These are phyloP conservation scores for Dascyllus trimaculatus DNA, from an alignment of 2,113 vertebrate species.

Conservation along the genomic window DNA sequence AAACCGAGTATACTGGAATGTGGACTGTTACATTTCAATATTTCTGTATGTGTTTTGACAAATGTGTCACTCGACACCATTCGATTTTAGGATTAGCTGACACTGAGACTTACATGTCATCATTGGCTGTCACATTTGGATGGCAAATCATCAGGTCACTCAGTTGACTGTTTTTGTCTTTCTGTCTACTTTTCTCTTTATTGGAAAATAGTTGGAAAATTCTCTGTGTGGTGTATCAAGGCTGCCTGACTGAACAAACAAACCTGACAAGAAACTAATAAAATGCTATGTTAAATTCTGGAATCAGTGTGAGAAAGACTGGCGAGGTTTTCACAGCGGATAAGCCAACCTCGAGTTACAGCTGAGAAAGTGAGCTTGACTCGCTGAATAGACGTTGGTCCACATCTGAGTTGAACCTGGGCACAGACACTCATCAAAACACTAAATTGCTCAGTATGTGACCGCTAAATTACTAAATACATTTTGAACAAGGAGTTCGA, in stretches of 20 bases:
- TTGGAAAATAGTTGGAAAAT: conserved; percentile 1
- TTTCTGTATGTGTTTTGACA: conserved; percentile 1
- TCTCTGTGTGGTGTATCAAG: background rate
- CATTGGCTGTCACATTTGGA: conserved; percentile 28
- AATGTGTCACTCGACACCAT: background rate
- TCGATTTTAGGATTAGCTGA: conserved; percentile 31
- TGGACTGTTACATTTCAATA: conserved; percentile 29
- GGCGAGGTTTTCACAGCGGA: background rate
- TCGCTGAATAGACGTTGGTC: background rate
- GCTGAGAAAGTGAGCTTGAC: background rate
- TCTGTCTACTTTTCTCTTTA: background rate
- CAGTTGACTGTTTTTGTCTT: too few relatives aligned
- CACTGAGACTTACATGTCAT: background rate
- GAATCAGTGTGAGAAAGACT: background rate
- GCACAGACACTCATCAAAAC: background rate
- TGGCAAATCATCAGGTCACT: conserved; percentile 30
- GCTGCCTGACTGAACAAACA: conserved; percentile 11
- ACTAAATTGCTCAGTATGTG: background rate
- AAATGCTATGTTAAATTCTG: background rate
- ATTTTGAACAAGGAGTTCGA: conserved; percentile 15
- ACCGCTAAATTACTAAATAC: conserved; percentile 21
- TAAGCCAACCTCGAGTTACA: background rate
- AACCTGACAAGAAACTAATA: conserved; percentile 13
- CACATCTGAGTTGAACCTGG: background rate
- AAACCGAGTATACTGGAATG: background rate